These are phyloP conservation scores for Desmodus rotundus DNA, from an alignment of 2,113 vertebrate species.

Conservation along the genomic window DNA sequence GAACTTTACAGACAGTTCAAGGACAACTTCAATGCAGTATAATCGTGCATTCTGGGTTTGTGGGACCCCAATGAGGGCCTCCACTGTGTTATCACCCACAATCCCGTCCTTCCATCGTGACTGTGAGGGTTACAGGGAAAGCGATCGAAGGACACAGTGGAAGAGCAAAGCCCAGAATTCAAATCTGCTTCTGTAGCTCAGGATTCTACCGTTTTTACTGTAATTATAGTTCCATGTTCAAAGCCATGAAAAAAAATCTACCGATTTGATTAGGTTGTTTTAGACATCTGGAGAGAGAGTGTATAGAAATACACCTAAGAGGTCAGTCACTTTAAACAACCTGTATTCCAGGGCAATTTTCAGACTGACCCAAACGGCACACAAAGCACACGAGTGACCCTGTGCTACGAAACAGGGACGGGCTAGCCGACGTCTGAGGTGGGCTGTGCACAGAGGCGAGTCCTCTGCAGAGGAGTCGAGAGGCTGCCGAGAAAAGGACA, in stretches of 20 bases:
- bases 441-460: neutral
- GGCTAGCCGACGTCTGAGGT: neutral
- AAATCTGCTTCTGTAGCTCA: neutral
- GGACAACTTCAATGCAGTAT: neutral
- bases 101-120: neutral
- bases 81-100: neutral
- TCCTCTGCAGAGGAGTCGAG: neutral
- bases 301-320: neutral
- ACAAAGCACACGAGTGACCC: slow-evolving; percentile 49
- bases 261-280: neutral
- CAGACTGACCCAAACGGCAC: slow-evolving; percentile 45
- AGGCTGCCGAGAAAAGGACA: slow-evolving; percentile 7
- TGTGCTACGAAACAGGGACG: rapidly evolving
- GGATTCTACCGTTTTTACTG: neutral
- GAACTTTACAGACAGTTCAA: neutral
- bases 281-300: neutral
- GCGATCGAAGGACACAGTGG: neutral
- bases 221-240: slow-evolving; percentile 1
- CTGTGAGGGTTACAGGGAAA: neutral
- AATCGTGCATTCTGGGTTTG: neutral
- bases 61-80: neutral
- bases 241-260: slow-evolving; percentile 6
- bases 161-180: neutral
- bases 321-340: slow-evolving; percentile 57
- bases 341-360: slow-evolving; percentile 67